Base-by-base conservation (phyloP, 1,140 invertebrate species). In the Kradibia gibbosae region DNA sequence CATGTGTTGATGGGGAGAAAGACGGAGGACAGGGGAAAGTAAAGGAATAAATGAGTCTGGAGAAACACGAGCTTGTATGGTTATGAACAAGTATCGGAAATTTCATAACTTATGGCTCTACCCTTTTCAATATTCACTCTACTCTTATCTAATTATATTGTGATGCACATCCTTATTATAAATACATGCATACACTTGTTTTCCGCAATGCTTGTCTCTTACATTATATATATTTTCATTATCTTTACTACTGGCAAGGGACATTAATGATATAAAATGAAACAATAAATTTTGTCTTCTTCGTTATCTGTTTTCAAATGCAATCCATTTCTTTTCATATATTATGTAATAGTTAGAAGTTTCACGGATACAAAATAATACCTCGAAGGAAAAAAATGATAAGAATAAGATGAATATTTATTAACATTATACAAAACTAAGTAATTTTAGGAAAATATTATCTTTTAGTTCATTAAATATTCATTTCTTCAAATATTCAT, bases 161-260 rank as follows among this genome's bases (percentile, higher is more conserved):
- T 34, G 31, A 3, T 36, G 31, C 60, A 36, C 57, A 60, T 60
- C 60, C 60, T 65, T 65, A 65, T 36, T 65, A 60, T 13, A 8
- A 31, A 60, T 60, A 60, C 57, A 31, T 22, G 25, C n/a, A 60
- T 11, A 60, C 17, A 34, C 60, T 25, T 65, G 60, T 36, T 65
- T 36, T 20, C 60, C 31, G 7, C 28, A 36, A 36, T 36, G 11
- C 13, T 22, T 20, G 31, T 65, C 60, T 45, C 39, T 70, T 50
- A 25, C 45, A 50, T 72, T 72, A 48, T 50, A 50, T 25, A 72
- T 50, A 72, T n/a, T 71, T 72, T 72, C 70, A 50, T 72, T 72
- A 72, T 31, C 39, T 31, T 65, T 65, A 65, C 60, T 36, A 36
- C 31, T 65, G 13, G 31, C 13, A 36, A 36, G 28, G 20, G 60